Conservation (phyloP, 2,797 vertebrate species). For the Tragelaphus oryx region DNA sequence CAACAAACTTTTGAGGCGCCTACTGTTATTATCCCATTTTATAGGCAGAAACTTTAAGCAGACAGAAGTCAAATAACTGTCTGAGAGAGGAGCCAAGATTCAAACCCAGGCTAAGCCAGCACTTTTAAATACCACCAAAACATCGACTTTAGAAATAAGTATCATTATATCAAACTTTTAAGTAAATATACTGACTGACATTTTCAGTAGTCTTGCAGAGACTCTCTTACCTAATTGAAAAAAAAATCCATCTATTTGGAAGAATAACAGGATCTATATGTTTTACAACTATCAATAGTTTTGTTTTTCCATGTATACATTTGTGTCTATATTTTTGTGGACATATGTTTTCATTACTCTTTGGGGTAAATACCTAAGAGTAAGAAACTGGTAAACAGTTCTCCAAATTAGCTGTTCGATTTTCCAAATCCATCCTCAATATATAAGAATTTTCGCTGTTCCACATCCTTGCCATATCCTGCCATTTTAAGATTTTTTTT, state of each 20-base stretch:
- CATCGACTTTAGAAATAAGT: background rate
- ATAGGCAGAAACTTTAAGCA: background rate
- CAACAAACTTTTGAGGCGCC: background rate
- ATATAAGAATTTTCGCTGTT: background rate
- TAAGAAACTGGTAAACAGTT: background rate
- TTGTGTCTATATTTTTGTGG: background rate
- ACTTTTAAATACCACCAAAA: background rate
- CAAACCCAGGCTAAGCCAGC: background rate
- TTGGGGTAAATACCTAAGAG: background rate
- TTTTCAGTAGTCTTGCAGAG: background rate
- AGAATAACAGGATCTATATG: background rate
- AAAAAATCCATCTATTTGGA: background rate
- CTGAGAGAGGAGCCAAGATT: background rate
- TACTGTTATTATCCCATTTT: background rate
- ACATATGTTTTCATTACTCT: background rate
- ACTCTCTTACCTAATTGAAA: background rate
- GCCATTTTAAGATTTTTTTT: background rate
- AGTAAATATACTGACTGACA: background rate
- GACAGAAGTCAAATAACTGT: background rate
- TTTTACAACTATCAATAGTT: background rate
- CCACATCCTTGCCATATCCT: background rate
- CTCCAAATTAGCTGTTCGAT: background rate
- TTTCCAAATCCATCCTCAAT: background rate
- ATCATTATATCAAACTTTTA: background rate
- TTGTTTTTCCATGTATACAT: background rate